Evolutionary conservation across 2,797 vertebrate species (phyloP), one percentile per base, ranked within the genome.

Genomic region (Gymnodraco acuticeps): DNA sequence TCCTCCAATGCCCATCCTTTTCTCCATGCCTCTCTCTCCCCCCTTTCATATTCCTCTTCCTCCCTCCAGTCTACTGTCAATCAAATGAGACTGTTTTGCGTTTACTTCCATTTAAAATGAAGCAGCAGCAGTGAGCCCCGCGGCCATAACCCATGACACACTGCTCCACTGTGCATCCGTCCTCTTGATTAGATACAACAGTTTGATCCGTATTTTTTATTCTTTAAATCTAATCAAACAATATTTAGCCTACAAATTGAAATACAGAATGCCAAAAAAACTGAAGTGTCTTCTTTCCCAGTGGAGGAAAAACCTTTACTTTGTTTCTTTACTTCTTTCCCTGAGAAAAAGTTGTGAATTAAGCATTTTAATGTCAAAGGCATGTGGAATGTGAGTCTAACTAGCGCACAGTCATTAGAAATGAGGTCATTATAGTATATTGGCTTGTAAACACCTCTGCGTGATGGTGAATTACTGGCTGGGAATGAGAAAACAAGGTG

Each of bases 1-100:
- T 27, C 3, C 33, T 48, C 23, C 48, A 38, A 17, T 64, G 10
- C 5, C 45, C 23, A 19, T 45, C 61, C 60, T 3, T 52, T 53
- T 46, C 27, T 11, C 15, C 14, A 59, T 20, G 3, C 47, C 64
- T 31, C 61, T 71, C 31, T 56, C 74, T 10, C 12, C 47, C 64
- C 33, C 33, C 33, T 38, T 38, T 73, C 65, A 50, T 79, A 53
- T 77, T 74, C 70, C 16, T 55, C 76, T 78, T 66, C 75, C 64
- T 80, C 70, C 73, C 81, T 78, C 74, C 74, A 71, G 85, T 87
- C 74, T 72, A 55, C 50, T 86, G 92, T 92, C 92, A 82, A 89
- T 93, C 91, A 92, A 83, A 89, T 91, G 7, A 82, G 84, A 38
- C 86, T 91, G 85, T 82, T 92, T 83, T 85, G 63, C 82, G 81